Base-by-base conservation (phyloP, 2,888 invertebrate genomes). In the Pseudanteris insignis region DNA sequence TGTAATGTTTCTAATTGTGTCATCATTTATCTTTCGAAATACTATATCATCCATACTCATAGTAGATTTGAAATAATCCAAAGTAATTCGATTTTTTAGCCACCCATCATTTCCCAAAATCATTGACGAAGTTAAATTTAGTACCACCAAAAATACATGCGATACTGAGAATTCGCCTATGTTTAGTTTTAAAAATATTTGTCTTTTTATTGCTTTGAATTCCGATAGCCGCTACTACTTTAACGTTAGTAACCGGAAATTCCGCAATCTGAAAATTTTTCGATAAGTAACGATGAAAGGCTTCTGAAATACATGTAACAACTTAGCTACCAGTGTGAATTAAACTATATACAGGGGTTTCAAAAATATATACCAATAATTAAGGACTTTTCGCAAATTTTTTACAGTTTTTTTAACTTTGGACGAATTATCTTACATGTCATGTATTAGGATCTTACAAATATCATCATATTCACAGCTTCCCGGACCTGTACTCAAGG, bases 41-140 rank as follows among this genome's bases (percentile, higher is more conserved):
- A 11, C 11, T 4, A n/a, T 2, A 5, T 2, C 8, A 8, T n/a
- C 14, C 9, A 32, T 6, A 8, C 6, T 14, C 3, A 32, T 14
- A 3, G 2, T 6, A 2, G 32, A 32, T 14, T 13, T 12, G 8
- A 7, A 6, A 14, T 14, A 32, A 14, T 32, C 8, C n/a, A 32
- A 14, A 2, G 8, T 8, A 5, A 32, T 11, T 6, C 8, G 2
- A 32, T 32, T 32, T 2, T 14, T 32, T n/a, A 14, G 2, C 1
- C 12, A 14, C 32, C 32, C 12, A 14, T 32, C 32, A 14, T 32
- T 32, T 14, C 32, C 32, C 14, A 32, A 14, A 32, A 32, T 32
- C 3, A 32, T n/a, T 4, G 13, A 4, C 8, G 32, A 32, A 3
- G 32, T 32, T n/a, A 32, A 32, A 8, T 14, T 5, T 1, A 12